These are phyloP conservation scores for Priocnemis perturbator DNA, from an alignment of 2,888 invertebrate species.

Conservation along the genomic window DNA sequence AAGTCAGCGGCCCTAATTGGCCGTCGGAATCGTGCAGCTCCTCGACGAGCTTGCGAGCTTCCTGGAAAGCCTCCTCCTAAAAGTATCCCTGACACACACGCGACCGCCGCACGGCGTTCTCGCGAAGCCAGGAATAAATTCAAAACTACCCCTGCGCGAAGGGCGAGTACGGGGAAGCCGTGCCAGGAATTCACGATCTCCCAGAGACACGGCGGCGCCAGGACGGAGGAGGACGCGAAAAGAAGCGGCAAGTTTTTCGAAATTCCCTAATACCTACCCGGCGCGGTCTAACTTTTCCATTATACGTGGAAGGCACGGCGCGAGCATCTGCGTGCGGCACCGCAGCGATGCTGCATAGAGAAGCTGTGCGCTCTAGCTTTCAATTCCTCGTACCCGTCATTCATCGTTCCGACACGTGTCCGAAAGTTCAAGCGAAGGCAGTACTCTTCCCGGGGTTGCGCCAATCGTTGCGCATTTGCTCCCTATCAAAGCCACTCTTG, in stretches of 20 bases:
- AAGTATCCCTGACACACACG: conserved; percentile 22
- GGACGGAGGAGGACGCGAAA: too few relatives aligned
- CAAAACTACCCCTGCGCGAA: conserved; percentile 49
- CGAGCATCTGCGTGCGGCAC: background rate
- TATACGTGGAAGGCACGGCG: background rate
- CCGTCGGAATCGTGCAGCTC: conserved; percentile 32
- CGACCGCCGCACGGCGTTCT: conserved; percentile 10
- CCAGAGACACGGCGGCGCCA: background rate
- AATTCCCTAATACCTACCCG: background rate
- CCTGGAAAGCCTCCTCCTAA: conserved; percentile 15
- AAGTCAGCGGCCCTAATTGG: conserved; percentile 45
- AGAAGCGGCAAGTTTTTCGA: conserved; percentile 3
- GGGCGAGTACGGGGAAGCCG: conserved; percentile 39
- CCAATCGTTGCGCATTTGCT: too few relatives aligned
- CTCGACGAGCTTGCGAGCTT: conserved; percentile 19
- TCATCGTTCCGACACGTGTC: background rate
- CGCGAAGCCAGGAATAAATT: conserved; percentile 52
- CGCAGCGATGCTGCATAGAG: background rate
- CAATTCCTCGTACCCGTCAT: background rate
- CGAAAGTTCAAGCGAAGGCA: background rate
- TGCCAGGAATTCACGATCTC: conserved; percentile 51
- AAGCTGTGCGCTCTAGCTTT: background rate
- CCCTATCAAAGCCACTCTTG: too few relatives aligned
- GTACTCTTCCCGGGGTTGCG: background rate
- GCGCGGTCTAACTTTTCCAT: background rate